Evolutionary conservation across 2,888 invertebrate species (phyloP).

Genomic region (Proisotoma minuta): DNA sequence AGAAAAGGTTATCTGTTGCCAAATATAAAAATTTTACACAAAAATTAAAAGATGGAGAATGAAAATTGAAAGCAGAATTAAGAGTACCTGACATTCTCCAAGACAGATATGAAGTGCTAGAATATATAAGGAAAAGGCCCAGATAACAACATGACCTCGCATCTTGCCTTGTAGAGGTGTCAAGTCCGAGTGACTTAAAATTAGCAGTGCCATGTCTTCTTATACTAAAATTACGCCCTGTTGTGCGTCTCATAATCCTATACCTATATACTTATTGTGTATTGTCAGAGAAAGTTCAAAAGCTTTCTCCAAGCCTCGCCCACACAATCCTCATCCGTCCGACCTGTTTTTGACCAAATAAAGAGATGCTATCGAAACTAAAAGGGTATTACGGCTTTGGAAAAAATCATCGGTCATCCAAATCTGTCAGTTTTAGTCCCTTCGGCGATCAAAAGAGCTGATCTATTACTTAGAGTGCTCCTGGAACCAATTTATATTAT

Average conservation of each 20-base stretch:
- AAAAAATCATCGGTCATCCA: not conserved
- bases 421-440: not conserved
- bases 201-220: not conserved
- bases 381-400: not conserved
- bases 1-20: not conserved
- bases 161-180: not conserved
- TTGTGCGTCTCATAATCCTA: too few relatives aligned
- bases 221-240: not conserved
- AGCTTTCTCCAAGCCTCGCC: too few relatives aligned
- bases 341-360: not conserved
- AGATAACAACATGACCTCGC: not conserved
- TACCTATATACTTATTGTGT: too few relatives aligned
- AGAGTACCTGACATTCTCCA: not conserved
- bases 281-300: too few relatives aligned
- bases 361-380: not conserved
- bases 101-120: not conserved
- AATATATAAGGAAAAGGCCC: slow-evolving; percentile 4
- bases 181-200: too few relatives aligned
- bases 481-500: not conserved
- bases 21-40: not conserved
- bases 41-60: not conserved
- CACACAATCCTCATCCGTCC: too few relatives aligned
- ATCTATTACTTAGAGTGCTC: too few relatives aligned
- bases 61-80: not conserved
- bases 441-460: too few relatives aligned